A percentile compares a stretch with the other conserved stretches of the same genome.
Conservation (phyloP, 2,113 vertebrate species). For the Podarcis cretensis region DNA sequence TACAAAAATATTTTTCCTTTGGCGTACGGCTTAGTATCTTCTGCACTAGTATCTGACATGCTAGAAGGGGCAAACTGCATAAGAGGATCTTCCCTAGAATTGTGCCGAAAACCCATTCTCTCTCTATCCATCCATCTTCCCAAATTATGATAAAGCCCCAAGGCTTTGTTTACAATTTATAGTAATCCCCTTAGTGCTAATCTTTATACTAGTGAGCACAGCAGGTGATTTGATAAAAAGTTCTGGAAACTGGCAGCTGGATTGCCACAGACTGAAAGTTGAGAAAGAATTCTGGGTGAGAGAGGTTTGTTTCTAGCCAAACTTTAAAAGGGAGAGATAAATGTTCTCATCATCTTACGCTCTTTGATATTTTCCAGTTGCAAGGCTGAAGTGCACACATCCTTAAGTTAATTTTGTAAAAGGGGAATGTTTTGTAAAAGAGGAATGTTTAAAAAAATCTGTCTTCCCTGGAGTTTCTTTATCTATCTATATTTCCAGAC, state of each 20-base stretch:
- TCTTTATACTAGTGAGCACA: slow-evolving; percentile 25
- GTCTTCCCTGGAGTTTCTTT: neutral
- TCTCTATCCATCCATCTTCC: neutral
- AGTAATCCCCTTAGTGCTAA: slow-evolving; percentile 38
- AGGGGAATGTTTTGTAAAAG: neutral
- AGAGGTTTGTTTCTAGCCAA: slow-evolving; percentile 6
- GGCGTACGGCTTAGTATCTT: neutral
- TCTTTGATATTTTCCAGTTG: neutral
- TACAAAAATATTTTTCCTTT: neutral
- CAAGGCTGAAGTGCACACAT: neutral
- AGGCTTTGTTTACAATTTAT: slow-evolving; percentile 44
- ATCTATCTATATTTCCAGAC: neutral
- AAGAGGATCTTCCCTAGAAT: neutral
- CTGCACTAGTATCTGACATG: neutral
- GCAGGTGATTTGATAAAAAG: slow-evolving; percentile 25
- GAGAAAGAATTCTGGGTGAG: neutral
- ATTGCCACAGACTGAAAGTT: neutral
- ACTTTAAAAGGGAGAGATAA: slow-evolving; percentile 3
- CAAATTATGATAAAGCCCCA: slow-evolving; percentile 25
- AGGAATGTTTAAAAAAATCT: neutral
- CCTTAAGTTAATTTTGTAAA: neutral
- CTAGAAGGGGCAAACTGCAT: neutral
- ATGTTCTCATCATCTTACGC: neutral
- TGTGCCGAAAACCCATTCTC: neutral
- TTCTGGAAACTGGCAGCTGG: slow-evolving; percentile 37